These are phyloP conservation scores for Pachycephus smyrnensis DNA, from an alignment of 2,888 invertebrate species.

Conservation along the genomic window DNA sequence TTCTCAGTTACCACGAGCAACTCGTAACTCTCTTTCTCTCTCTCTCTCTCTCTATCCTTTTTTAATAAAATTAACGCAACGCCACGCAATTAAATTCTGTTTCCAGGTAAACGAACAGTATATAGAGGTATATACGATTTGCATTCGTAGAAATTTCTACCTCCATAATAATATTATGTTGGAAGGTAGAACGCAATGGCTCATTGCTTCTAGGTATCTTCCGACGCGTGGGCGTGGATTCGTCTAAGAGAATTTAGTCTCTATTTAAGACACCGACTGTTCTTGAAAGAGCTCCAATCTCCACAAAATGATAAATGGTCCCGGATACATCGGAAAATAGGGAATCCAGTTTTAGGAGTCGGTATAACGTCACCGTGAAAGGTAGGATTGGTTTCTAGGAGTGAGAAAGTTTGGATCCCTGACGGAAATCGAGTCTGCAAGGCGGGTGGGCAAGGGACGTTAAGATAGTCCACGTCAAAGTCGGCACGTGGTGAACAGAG, in stretches of 20 bases:
- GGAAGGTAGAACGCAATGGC: too few relatives aligned
- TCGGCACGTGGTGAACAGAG: slow-evolving; percentile 9
- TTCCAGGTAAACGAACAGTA: background rate
- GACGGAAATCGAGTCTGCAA: background rate
- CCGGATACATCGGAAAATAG: background rate
- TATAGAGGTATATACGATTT: background rate
- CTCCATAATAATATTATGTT: too few relatives aligned
- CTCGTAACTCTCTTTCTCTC: background rate
- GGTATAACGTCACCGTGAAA: background rate
- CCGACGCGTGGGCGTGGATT: background rate
- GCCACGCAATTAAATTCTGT: background rate
- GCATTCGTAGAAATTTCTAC: too few relatives aligned
- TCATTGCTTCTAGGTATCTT: background rate
- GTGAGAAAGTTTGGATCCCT: background rate
- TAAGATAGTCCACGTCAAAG: slow-evolving; percentile 8
- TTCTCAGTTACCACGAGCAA: background rate
- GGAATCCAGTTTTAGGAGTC: background rate
- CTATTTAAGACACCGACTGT: background rate
- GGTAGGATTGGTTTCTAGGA: background rate
- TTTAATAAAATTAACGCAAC: background rate
- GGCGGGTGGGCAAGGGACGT: background rate
- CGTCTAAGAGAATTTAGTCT: background rate
- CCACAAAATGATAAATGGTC: background rate
- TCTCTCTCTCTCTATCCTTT: background rate
- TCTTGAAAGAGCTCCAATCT: background rate